Conservation (phyloP, 1,140 invertebrate species). For the Calliphora vicina region DNA sequence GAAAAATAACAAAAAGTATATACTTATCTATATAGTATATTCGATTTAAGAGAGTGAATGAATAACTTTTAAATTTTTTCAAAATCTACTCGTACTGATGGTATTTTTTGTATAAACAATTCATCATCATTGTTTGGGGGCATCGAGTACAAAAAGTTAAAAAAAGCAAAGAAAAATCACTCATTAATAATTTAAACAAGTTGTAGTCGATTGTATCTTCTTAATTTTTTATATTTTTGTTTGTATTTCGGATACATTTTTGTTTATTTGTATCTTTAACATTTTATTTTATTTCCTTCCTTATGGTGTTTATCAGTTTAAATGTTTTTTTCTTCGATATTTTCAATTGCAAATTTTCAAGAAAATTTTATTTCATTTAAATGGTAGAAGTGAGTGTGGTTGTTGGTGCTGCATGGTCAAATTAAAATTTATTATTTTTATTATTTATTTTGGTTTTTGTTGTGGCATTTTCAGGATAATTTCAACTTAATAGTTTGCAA, state of each 20-base stretch:
- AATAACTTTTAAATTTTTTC: too few relatives aligned
- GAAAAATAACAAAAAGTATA: too few relatives aligned
- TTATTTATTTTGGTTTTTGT: not conserved
- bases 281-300: too few relatives aligned
- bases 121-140: not conserved
- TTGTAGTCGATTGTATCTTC: not conserved
- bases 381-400: not conserved
- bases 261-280: not conserved
- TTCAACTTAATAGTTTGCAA: not conserved
- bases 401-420: not conserved
- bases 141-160: not conserved
- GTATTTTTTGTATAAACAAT: not conserved
- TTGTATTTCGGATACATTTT: not conserved
- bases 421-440: not conserved
- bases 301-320: not conserved
- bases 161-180: not conserved
- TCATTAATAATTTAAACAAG: constrained; percentile 25
- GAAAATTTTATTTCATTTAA: not conserved
- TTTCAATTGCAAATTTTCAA: not conserved
- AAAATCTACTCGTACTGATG: too few relatives aligned
- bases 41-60: too few relatives aligned
- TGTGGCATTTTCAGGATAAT: not conserved
- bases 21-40: too few relatives aligned
- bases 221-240: not conserved
- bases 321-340: not conserved